Conservation (phyloP, 2,113 vertebrate genomes). For the Labrus mixtus region DNA sequence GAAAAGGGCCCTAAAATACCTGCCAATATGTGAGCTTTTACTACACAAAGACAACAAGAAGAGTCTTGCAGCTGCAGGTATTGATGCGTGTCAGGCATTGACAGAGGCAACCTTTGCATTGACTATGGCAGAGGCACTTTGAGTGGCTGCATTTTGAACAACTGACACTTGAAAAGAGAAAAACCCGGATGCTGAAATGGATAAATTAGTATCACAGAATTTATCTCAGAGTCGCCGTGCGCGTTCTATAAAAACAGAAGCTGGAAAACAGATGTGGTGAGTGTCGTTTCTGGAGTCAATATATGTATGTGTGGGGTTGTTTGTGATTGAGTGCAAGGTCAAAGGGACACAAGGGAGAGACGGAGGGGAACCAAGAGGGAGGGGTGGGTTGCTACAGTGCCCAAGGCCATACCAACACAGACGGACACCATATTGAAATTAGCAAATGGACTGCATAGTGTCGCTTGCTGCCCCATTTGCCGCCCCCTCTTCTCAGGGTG, state of each 20-base stretch:
- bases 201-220: constrained; percentile 4
- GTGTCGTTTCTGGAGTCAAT: constrained; percentile 66
- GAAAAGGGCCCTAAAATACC: constrained; percentile 69
- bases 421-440: constrained; percentile 86
- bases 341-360: constrained; percentile 75
- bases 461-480: constrained; percentile 80
- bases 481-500: constrained; percentile 66
- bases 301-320: constrained; percentile 65
- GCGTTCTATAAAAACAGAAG: background rate
- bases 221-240: background rate
- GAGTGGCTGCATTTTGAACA: constrained; percentile 6
- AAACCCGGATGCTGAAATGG: background rate
- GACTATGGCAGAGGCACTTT: constrained; percentile 44
- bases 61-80: constrained; percentile 43
- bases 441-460: constrained; percentile 83
- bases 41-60: constrained; percentile 65
- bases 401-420: constrained; percentile 83
- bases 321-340: constrained; percentile 83
- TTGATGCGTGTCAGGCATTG: constrained; percentile 60
- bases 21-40: constrained; percentile 70
- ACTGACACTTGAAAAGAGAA: constrained; percentile 9
- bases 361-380: constrained; percentile 47
- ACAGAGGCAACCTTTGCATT: constrained; percentile 58
- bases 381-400: constrained; percentile 69
- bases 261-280: constrained; percentile 49